Conservation (phyloP, 2,113 vertebrate genomes). For the Planiliza haematocheilus region DNA sequence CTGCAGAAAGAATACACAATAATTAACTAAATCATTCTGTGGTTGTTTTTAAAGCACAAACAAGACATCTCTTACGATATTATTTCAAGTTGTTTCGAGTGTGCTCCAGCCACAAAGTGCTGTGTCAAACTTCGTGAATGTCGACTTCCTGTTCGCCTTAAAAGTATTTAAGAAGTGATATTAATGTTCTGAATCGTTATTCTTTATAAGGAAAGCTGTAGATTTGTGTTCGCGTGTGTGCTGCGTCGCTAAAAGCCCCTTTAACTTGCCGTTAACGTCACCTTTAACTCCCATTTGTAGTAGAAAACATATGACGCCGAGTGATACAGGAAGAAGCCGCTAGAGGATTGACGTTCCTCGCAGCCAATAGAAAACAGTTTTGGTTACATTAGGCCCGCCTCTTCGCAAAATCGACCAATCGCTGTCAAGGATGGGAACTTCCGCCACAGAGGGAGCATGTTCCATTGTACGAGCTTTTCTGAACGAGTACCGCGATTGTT, state of each 20-base stretch:
- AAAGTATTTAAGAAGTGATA: no score
- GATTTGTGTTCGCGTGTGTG: background rate
- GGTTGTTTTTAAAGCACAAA: background rate
- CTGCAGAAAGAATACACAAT: background rate
- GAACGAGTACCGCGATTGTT: slow-evolving; percentile 60
- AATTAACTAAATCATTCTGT: background rate
- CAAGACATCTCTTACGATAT: no score
- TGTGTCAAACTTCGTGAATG: background rate
- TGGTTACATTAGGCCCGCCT: slow-evolving; percentile 41
- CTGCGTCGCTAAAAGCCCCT: background rate
- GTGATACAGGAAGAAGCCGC: slow-evolving; percentile 62
- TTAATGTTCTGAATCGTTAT: no score
- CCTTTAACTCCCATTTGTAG: slow-evolving; percentile 53
- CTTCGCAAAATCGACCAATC: slow-evolving; percentile 55
- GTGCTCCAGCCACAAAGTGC: no score
- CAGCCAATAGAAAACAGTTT: slow-evolving; percentile 47
- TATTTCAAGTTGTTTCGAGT: no score
- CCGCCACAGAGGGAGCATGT: slow-evolving; percentile 79
- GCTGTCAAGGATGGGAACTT: slow-evolving; percentile 68
- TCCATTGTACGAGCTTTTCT: slow-evolving; percentile 77
- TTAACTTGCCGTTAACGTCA: slow-evolving; percentile 27
- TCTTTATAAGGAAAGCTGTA: rapidly evolving
- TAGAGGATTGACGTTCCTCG: slow-evolving; percentile 14
- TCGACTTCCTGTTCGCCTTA: background rate
- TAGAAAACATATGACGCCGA: slow-evolving; percentile 67